A percentile compares a stretch with the other conserved stretches of the same genome.
These are phyloP conservation scores for Trichonephila clavipes DNA, from an alignment of 1,140 invertebrate genomes.

Conservation along the genomic window DNA sequence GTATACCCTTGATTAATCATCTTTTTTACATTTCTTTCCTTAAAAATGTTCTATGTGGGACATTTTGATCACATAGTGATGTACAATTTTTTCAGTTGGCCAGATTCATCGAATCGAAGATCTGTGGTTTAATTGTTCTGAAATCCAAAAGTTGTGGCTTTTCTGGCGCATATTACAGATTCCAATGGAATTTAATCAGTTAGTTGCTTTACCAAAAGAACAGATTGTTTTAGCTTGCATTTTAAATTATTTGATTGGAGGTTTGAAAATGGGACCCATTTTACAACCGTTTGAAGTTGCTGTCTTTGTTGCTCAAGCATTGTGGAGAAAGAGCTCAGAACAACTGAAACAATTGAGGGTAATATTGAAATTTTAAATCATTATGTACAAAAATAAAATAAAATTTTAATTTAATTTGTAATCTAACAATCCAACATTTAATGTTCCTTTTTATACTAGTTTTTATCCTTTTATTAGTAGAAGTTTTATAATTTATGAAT, in stretches of 20 bases:
- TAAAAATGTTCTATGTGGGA: too few species aligned
- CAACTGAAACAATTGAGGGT: slow-evolving; percentile 50
- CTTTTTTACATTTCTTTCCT: too few species aligned
- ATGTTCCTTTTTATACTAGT: too few species aligned
- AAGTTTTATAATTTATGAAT: too few species aligned
- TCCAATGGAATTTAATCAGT: slow-evolving; percentile 33
- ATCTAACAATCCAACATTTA: too few species aligned
- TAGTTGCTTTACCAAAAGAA: slow-evolving; percentile 39
- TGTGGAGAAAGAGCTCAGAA: neutral
- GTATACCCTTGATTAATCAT: too few species aligned
- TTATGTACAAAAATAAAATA: too few species aligned
- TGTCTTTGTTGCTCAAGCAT: slow-evolving; percentile 65
- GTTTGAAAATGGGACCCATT: neutral
- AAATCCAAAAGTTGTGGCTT: slow-evolving; percentile 36
- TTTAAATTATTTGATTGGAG: slow-evolving; percentile 59
- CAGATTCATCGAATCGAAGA: slow-evolving; percentile 14
- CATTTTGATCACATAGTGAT: too few species aligned
- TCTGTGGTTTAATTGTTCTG: slow-evolving; percentile 45
- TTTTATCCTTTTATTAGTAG: too few species aligned
- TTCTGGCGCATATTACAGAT: slow-evolving; percentile 47
- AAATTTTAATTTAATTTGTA: too few species aligned
- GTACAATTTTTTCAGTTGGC: neutral
- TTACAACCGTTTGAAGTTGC: slow-evolving; percentile 53
- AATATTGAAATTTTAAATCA: neutral
- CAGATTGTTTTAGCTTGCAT: slow-evolving; percentile 40